Base-by-base conservation (phyloP, 1,140 invertebrate genomes). In the Achatina immaculata region DNA sequence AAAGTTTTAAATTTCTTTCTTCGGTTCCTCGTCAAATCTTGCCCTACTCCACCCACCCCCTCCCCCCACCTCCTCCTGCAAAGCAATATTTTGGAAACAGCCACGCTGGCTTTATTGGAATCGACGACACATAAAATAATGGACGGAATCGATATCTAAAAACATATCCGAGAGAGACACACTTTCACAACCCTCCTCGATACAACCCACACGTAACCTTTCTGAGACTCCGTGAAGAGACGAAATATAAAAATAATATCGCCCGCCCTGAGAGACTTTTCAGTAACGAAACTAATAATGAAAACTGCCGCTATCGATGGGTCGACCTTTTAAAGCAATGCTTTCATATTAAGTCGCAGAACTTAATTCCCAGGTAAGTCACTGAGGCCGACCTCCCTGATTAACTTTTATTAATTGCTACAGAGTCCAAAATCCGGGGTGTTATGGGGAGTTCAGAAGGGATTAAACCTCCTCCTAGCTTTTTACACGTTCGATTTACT, bases 361-460 rank as follows among this genome's bases (percentile, higher is more conserved):
- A 73, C 40, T 73, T 73, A 48, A 73, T 45, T 73, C 68, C 36
- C 0, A 40, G 68, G 36, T 69, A 69, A 69, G 68, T 69, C 68
- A 1, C 16, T 38, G 36, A 40, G 40, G 4, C 36, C 31, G 6
- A 9, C 19, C 43, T 48, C 42, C 3, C 40, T 73, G 71, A 73
- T 73, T 73, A 73, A 48, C 21, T 73, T 73, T 43, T 48, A 73
- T 73, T 73, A 73, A 73, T 73, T 73, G 71, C 40, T 48, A 1
- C 48, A 4, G 48, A 7, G 43, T n/a, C 34, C 71, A 73, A 73
- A 72, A 73, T 48, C 71, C 48, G 34, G 71, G 71, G 71, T 43
- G 48, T 45, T 51, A 31, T 4, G 16, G 42, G 31, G 34, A 31
- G 42, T 24, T 40, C 42, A 45, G 14, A 6, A 1, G 3, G 68